Percentiles rank a stretch among this genome's conserved stretches.
phyloP scores from a whole-genome alignment of 2,888 invertebrate species.

The Mantis religiosa region DNA sequence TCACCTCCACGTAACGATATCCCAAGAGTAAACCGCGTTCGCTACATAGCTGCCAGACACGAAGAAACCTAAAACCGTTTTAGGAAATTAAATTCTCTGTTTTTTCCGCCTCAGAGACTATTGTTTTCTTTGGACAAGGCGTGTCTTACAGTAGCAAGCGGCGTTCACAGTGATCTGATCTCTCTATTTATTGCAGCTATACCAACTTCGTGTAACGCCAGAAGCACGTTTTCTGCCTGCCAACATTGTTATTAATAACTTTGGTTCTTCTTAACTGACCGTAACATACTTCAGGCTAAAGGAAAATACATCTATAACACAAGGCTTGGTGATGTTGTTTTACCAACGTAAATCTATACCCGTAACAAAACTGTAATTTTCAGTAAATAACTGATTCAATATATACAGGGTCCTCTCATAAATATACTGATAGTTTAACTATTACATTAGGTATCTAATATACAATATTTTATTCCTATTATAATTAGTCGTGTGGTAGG shows the following conservation, averaged over 20 bases:
- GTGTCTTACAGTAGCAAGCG: neutral
- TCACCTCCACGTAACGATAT: neutral
- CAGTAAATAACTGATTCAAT: no score
- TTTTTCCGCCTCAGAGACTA: neutral
- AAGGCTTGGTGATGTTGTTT: no score
- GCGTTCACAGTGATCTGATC: neutral
- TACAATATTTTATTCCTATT: no score
- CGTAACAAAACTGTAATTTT: no score
- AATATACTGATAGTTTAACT: no score
- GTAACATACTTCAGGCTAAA: neutral
- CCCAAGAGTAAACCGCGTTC: neutral
- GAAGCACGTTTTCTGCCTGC: neutral
- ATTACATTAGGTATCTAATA: no score
- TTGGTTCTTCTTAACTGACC: neutral
- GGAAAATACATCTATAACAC: neutral
- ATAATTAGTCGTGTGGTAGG: no score
- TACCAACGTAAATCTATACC: no score
- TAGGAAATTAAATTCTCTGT: neutral
- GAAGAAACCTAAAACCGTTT: neutral
- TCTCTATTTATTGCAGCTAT: neutral
- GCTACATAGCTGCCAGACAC: neutral
- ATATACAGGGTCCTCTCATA: no score
- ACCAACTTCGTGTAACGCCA: neutral
- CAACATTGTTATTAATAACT: neutral
- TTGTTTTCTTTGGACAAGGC: neutral